These are phyloP conservation scores for Podarcis lilfordi DNA, from an alignment of 2,797 vertebrate species.

Conservation along the genomic window DNA sequence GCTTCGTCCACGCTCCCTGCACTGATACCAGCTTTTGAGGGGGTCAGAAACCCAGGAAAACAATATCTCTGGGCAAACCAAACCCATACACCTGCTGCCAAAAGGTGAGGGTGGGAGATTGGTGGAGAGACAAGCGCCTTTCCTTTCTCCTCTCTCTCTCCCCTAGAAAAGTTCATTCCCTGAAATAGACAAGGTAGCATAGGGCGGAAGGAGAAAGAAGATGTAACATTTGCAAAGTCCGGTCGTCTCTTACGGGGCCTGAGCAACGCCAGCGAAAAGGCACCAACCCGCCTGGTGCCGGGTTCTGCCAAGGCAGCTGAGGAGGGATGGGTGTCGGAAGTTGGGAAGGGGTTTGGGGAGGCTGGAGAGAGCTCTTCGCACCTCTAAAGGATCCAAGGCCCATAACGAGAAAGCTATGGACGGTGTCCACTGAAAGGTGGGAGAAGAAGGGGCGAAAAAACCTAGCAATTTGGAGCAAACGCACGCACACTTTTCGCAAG, in stretches of 20 bases:
- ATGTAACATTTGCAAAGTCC: background rate
- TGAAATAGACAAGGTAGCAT: background rate
- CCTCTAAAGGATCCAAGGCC: background rate
- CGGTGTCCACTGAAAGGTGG: background rate
- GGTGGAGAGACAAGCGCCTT: background rate
- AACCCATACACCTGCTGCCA: no score
- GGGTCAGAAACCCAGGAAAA: background rate
- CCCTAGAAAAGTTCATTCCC: background rate
- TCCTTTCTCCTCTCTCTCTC: background rate
- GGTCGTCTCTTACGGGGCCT: background rate
- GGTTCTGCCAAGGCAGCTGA: background rate
- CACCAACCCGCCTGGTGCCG: conserved; percentile 11
- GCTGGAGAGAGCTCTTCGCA: background rate
- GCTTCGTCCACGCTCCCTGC: background rate
- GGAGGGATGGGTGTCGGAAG: conserved; percentile 4
- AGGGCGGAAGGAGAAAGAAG: background rate
- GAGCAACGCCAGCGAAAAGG: background rate
- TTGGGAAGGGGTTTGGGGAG: conserved; percentile 25
- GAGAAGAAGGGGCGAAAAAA: background rate
- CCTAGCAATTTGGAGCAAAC: background rate
- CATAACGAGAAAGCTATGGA: background rate
- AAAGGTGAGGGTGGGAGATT: background rate
- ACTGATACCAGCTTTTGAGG: background rate
- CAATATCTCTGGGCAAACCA: background rate
- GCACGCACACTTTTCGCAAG: background rate